Evolutionary conservation across 2,888 invertebrate genomes (phyloP).

Genomic region (Seira sanloemensis): DNA sequence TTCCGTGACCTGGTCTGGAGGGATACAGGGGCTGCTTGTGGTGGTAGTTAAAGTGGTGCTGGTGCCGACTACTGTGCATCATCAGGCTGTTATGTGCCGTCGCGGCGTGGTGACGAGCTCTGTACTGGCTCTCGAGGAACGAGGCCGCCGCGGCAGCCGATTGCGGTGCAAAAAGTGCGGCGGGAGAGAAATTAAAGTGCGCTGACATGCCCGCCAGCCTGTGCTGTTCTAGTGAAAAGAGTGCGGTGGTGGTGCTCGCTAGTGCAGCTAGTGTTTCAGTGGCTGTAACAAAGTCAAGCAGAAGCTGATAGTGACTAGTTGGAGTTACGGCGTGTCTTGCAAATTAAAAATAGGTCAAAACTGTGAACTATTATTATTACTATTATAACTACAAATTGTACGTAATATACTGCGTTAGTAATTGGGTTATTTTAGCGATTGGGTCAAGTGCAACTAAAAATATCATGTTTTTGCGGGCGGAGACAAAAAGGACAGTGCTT

Average conservation of each 20-base stretch:
- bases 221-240: constrained; percentile 75
- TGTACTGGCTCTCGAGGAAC: constrained; percentile 71
- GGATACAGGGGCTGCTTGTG: constrained; percentile 54
- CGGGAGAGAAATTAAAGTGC: constrained; percentile 79
- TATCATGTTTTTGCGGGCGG: no score
- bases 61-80: constrained; percentile 66
- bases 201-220: constrained; percentile 77
- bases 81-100: constrained; percentile 57
- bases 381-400: no score
- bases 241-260: constrained; percentile 80
- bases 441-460: no score
- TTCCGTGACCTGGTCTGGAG: constrained; percentile 48
- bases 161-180: constrained; percentile 80
- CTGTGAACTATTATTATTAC: no score
- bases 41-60: constrained; percentile 58
- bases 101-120: constrained; percentile 61
- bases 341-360: no score
- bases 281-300: constrained; percentile 66
- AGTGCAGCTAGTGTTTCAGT: constrained; percentile 77
- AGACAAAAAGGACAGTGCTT: no score
- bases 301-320: constrained; percentile 31
- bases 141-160: constrained; percentile 74
- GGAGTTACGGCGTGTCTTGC: background rate
- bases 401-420: no score
- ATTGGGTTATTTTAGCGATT: no score